A percentile compares a stretch with the other conserved stretches of the same genome.
phyloP scores from a whole-genome alignment of 2,888 invertebrate genomes.

The Hyles lineata region DNA sequence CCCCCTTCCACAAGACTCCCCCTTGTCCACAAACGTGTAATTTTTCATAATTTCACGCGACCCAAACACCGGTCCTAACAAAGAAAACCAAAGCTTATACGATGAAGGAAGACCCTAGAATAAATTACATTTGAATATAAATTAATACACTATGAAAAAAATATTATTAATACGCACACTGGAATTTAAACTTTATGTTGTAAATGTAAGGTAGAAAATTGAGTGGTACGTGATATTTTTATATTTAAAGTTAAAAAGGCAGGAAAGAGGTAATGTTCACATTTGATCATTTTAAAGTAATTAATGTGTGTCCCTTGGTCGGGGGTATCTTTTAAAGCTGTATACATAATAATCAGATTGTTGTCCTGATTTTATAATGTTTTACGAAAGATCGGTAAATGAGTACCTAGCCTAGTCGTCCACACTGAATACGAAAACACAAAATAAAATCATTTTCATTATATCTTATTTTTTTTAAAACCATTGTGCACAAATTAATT shows the following conservation, averaged over 20 bases:
- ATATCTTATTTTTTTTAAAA: background rate
- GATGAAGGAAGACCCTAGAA: slow-evolving; percentile 60
- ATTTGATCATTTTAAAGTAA: slow-evolving; percentile 47
- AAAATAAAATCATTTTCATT: too few relatives aligned
- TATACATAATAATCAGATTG: background rate
- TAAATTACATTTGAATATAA: slow-evolving; percentile 84
- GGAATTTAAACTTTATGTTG: slow-evolving; percentile 23
- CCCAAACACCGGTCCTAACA: slow-evolving; percentile 42
- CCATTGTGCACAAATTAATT: background rate
- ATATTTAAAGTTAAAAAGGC: slow-evolving; percentile 38
- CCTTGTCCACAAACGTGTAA: slow-evolving; percentile 43
- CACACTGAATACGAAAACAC: too few relatives aligned
- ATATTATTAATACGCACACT: slow-evolving; percentile 41
- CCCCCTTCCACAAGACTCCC: background rate
- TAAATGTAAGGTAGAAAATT: slow-evolving; percentile 30
- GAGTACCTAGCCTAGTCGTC: background rate
- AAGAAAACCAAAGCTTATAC: slow-evolving; percentile 34
- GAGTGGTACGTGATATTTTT: slow-evolving; percentile 21
- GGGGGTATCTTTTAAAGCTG: slow-evolving; percentile 4
- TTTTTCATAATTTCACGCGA: slow-evolving; percentile 70
- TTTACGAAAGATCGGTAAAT: background rate
- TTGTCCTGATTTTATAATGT: slow-evolving; percentile 1
- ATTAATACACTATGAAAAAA: slow-evolving; percentile 72
- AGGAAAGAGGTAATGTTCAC: slow-evolving; percentile 35
- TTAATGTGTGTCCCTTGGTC: slow-evolving; percentile 36